A percentile compares a stretch with the other conserved stretches of the same genome.
Evolutionary conservation across 23 tunicate genomes (phyloP).

Genomic region (Halocynthia roretzi): DNA sequence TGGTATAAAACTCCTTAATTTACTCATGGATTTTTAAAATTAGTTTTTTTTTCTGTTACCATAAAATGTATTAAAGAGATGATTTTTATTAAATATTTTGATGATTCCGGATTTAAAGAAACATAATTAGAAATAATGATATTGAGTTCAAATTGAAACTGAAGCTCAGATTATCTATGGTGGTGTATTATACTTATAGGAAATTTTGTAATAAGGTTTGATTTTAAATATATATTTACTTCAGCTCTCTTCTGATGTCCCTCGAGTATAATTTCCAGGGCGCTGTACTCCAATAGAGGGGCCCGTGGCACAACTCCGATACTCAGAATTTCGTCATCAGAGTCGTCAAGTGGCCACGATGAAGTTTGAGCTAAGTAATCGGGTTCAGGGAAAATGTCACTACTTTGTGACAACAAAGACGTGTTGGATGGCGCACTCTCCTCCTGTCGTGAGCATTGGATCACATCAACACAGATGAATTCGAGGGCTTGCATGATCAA

Average conservation of each 20-base stretch:
- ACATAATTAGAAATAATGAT: too few species aligned
- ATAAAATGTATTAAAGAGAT: too few species aligned
- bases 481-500: neutral
- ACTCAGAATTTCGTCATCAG: neutral
- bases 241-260: neutral
- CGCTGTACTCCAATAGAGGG: neutral
- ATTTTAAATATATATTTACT: neutral
- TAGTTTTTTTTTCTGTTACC: too few species aligned
- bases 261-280: neutral
- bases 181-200: too few species aligned
- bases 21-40: too few species aligned
- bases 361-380: neutral
- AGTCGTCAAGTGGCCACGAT: neutral
- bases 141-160: too few species aligned
- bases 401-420: neutral
- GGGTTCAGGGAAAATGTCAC: too few species aligned
- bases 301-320: neutral
- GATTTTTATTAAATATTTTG: too few species aligned
- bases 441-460: neutral
- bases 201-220: too few species aligned
- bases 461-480: constrained; percentile 1
- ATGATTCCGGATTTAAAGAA: too few species aligned
- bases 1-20: neutral
- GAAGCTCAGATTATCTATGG: too few species aligned
- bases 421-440: neutral